Percentiles rank a stretch among this genome's conserved stretches.
These are phyloP conservation scores for Rhysida immarginata DNA, from an alignment of 1,140 invertebrate species.

Conservation along the genomic window DNA sequence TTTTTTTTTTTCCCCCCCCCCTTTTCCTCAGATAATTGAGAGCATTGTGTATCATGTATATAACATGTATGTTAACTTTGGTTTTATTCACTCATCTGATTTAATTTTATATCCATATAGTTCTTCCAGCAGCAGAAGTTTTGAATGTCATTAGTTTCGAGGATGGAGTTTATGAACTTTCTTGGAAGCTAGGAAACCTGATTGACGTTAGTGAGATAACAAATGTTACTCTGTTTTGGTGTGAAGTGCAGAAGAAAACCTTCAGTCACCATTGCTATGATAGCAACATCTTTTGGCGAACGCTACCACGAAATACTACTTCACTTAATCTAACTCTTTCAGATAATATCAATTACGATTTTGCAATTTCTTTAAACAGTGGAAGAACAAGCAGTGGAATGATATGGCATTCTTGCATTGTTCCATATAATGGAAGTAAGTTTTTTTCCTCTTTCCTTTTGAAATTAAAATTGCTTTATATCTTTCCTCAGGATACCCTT, in stretches of 20 bases:
- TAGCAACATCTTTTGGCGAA: neutral
- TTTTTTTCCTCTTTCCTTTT: neutral
- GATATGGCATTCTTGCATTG: slow-evolving; percentile 56
- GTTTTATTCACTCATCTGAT: no score
- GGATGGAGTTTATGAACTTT: neutral
- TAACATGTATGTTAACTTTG: no score
- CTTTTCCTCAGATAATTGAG: no score
- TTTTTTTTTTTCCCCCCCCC: no score
- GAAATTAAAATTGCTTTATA: neutral
- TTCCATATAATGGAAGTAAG: slow-evolving; percentile 42
- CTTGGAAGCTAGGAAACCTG: neutral
- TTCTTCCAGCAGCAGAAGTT: neutral
- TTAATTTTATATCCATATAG: neutral
- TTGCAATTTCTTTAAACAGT: slow-evolving; percentile 55
- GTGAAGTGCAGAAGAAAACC: neutral
- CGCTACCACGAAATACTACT: neutral
- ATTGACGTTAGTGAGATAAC: no score
- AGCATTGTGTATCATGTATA: no score
- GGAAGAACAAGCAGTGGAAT: slow-evolving; percentile 48
- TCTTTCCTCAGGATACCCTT: neutral
- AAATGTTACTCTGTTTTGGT: neutral
- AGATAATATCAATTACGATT: slow-evolving; percentile 38
- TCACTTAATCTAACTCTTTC: slow-evolving; percentile 33
- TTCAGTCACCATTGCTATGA: neutral
- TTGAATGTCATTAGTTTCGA: neutral